These are phyloP conservation scores for Onychomys torridus DNA, from an alignment of 2,797 vertebrate genomes.

Conservation along the genomic window DNA sequence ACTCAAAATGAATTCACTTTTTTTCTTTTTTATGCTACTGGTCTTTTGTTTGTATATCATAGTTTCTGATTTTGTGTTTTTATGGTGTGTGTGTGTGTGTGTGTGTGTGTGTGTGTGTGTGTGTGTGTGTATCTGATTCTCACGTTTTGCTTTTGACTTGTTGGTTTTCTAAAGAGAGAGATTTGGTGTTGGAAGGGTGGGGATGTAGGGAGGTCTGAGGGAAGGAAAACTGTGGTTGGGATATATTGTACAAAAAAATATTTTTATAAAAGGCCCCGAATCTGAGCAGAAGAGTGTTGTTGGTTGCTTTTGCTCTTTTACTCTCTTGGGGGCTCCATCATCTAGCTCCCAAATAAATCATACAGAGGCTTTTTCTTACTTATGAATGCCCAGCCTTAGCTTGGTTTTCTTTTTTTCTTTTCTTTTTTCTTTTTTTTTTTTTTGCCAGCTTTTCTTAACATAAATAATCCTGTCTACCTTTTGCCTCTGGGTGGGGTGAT, in stretches of 20 bases:
- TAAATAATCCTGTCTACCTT: too few species aligned
- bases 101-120: background rate
- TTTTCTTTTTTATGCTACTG: background rate
- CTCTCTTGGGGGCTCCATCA: too few species aligned
- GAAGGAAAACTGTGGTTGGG: background rate
- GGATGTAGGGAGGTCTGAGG: background rate
- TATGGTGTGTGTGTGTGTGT: background rate
- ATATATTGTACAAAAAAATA: background rate
- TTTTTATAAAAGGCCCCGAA: background rate
- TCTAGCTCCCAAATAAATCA: too few species aligned
- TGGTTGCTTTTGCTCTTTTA: too few species aligned
- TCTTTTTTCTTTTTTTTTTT: too few species aligned
- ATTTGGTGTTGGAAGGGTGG: background rate
- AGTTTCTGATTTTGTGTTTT: background rate
- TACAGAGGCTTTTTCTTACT: too few species aligned
- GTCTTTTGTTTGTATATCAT: background rate
- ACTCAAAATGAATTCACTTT: background rate
- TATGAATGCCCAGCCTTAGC: too few species aligned
- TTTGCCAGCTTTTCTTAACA: too few species aligned
- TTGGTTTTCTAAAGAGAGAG: background rate
- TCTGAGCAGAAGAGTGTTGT: background rate
- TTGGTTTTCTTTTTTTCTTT: too few species aligned
- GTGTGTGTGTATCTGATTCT: background rate
- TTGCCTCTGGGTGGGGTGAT: too few species aligned
- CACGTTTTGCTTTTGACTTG: background rate